Percentiles rank a stretch among this genome's conserved stretches.
Conservation (phyloP, 2,113 vertebrate genomes). For the Otis tarda region DNA sequence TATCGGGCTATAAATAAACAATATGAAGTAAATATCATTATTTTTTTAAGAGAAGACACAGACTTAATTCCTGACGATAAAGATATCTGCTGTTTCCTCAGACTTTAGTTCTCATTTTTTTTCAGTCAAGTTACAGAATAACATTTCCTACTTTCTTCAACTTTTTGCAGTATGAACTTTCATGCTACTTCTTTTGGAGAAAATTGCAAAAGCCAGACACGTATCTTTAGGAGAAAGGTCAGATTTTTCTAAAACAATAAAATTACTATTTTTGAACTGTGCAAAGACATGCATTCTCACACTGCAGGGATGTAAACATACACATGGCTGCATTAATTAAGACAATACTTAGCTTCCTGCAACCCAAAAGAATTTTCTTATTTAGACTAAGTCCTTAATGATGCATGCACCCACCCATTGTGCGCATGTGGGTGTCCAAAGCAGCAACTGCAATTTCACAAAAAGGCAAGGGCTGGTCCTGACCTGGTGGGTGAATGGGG, state of each 20-base stretch:
- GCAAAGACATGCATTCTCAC: neutral
- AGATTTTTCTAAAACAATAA: neutral
- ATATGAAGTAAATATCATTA: neutral
- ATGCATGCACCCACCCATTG: neutral
- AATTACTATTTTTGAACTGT: neutral
- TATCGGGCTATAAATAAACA: constrained; percentile 28
- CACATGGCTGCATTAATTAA: neutral
- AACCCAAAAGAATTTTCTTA: neutral
- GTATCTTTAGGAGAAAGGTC: neutral
- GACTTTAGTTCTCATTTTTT: neutral
- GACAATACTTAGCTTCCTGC: constrained; percentile 31
- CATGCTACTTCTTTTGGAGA: neutral
- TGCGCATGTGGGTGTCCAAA: neutral
- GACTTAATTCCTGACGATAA: neutral
- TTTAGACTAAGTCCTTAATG: neutral
- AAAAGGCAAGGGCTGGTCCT: neutral
- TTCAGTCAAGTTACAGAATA: neutral
- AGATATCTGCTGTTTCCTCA: neutral
- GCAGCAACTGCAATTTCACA: neutral
- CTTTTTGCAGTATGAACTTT: constrained; percentile 9
- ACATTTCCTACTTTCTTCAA: neutral
- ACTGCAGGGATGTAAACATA: neutral
- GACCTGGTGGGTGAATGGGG: neutral
- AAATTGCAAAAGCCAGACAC: neutral
- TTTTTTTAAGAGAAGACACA: neutral